phyloP scores from a whole-genome alignment of 2,113 vertebrate species.

The Leucoraja erinaceus region DNA sequence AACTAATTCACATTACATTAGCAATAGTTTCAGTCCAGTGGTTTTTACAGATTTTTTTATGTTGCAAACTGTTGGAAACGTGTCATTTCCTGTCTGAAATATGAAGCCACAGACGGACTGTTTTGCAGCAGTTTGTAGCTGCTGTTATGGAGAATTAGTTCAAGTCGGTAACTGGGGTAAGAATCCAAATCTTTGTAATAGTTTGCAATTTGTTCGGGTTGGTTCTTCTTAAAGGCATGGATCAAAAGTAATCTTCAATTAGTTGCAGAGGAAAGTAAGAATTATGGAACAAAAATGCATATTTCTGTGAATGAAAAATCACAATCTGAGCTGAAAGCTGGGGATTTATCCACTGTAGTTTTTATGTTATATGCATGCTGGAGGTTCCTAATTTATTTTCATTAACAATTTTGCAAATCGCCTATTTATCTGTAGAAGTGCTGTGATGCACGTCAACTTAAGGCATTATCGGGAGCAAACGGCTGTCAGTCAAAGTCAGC shows the following conservation, averaged over 20 bases:
- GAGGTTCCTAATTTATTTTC: not conserved
- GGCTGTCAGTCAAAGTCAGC: not conserved
- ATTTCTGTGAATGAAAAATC: not conserved
- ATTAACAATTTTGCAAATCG: not conserved
- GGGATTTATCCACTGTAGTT: not conserved
- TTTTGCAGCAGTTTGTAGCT: not conserved
- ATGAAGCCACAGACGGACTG: not conserved
- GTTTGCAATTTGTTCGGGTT: not conserved
- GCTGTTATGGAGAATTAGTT: not conserved
- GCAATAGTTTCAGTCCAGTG: not conserved
- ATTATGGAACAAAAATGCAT: not conserved
- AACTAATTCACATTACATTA: not conserved
- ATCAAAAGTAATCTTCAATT: not conserved
- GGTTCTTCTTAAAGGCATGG: not conserved
- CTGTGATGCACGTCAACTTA: not conserved
- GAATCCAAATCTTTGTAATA: not conserved
- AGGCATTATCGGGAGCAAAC: not conserved
- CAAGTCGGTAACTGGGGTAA: not conserved
- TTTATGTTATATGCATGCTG: not conserved
- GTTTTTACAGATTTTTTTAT: not conserved
- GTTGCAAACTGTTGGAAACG: too few relatives aligned
- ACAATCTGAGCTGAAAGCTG: not conserved
- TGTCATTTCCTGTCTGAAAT: not conserved
- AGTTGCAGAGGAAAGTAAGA: not conserved
- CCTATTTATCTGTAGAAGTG: not conserved